These are phyloP conservation scores for Amphipoea oculea DNA, from an alignment of 2,888 invertebrate genomes.

Conservation along the genomic window DNA sequence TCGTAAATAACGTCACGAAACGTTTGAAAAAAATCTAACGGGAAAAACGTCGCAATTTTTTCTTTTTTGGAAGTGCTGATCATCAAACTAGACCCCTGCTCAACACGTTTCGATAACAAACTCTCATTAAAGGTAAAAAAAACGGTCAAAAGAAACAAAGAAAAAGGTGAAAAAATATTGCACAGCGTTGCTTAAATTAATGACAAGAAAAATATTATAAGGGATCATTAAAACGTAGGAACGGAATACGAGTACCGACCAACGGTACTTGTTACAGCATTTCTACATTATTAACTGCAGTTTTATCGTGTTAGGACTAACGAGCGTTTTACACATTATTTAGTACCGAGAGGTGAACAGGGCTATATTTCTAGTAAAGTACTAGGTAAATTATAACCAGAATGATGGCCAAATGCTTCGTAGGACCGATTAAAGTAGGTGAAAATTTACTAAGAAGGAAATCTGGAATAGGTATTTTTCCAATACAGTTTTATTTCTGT, in stretches of 20 bases:
- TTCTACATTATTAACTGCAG: constrained; percentile 46
- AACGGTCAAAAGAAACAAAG: constrained; percentile 50
- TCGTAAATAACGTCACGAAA: constrained; percentile 51
- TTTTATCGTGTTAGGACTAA: constrained; percentile 40
- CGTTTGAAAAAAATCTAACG: constrained; percentile 37
- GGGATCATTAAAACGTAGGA: constrained; percentile 61
- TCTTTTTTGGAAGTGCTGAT: constrained; percentile 62
- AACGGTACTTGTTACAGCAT: constrained; percentile 44
- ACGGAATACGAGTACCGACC: constrained; percentile 37
- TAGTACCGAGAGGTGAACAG: constrained; percentile 30
- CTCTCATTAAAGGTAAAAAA: constrained; percentile 54
- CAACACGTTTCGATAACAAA: constrained; percentile 66
- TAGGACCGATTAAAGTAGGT: neutral
- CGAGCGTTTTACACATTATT: constrained; percentile 47
- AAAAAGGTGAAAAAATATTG: constrained; percentile 53
- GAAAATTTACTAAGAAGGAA: neutral
- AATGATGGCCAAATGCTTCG: constrained; percentile 1
- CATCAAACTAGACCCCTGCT: constrained; percentile 62
- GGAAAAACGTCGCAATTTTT: constrained; percentile 43
- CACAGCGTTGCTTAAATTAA: constrained; percentile 57
- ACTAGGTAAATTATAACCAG: constrained; percentile 15
- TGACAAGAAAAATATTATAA: constrained; percentile 65
- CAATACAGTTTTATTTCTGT: constrained; percentile 2
- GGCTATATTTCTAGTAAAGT: constrained; percentile 22
- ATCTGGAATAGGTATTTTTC: constrained; percentile 2